Base-by-base conservation (phyloP, 2,113 vertebrate species). In the Hucho hucho region DNA sequence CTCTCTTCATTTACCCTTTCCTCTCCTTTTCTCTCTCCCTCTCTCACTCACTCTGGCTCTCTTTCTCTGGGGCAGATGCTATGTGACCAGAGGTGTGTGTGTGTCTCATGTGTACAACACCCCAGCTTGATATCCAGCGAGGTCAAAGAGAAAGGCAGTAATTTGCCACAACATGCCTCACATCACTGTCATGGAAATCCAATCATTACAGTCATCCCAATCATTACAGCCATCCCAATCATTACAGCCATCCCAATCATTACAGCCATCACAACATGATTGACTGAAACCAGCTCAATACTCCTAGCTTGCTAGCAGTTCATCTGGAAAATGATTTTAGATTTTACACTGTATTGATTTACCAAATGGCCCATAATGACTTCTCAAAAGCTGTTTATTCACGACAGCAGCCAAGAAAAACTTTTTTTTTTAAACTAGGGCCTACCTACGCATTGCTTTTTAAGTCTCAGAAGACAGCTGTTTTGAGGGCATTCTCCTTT, bases 161-260 rank as follows among this genome's bases (percentile, higher is more conserved):
- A 90, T 84, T 85, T 81, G 71, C 90, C 84, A 85, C 81, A 80
- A 83, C 83, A 84, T 81, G 74, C 83, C 77, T 87, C 73, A 75
- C 78, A 70, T 88, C 86, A 85, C 75, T 86, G 87, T 84, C 86
- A 84, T 86, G 73, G 75, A 89, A 90, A 91, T 87, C 71, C 28
- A 43, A 65, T 84, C 83, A 72, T 82, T 56, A 56, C 53, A 46
- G 3, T 6, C 43, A 5, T 46, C 43, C 3, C 53, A 58, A 14
- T 28, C 28, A 28, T 28, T 59, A 59, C 58, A 49, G 47, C 47
- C 47, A 53, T 53, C 49, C 3, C 58, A 24, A n/a, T 43, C 37
- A 3, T 43, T 43, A 43, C 32, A 32, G 32, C 32, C 32, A 32
- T 32, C 14, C 4, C 14, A 53, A 53, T 53, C 49, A 53, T 16